Base-by-base conservation (phyloP, 2,888 invertebrate genomes). In the Clivina fossor region DNA sequence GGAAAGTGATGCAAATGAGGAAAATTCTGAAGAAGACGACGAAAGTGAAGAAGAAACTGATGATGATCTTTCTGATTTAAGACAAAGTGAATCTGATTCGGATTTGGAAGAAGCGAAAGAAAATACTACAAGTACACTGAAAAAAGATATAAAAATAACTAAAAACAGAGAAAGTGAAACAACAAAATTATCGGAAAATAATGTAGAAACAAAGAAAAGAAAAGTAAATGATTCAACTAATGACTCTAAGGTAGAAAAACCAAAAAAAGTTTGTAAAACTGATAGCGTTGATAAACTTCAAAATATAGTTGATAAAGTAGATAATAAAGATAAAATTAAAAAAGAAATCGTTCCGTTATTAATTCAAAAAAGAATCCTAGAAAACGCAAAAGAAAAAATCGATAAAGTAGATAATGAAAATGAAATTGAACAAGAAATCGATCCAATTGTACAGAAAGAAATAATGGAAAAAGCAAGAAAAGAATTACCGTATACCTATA, bases 401-500 rank as follows among this genome's bases (percentile, higher is more conserved):
- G n/a, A n/a, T n/a, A n/a, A n/a, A 40, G 8, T 41, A 28, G 4
- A n/a, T n/a, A 48, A 48, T 43, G 53, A 57, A 30, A 48, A 35
- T 28, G 32, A 43, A 40, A 13, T 33, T 7, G 53, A 60, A 26
- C 57, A 68, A 59, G 72, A 71, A 9, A 69, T 68, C 54, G 59
- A 65, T 20, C 72, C 74, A 62, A 64, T 76, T 35, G 62, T 71
- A 26, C 69, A 78, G n/a, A n/a, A n/a, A 66, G 66, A 74, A 61
- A 70, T 77, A 28, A 79, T 79, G 75, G 80, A 80, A 53, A 72
- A 75, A 62, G 80, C 80, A 8, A 72, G 76, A 56, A 69, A 76
- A 60, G 83, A 85, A 66, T 69, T 88, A 11, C 81, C 82, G 0
- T 81, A 75, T 58, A 81, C 78, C 1, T 73, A 78, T 70, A 48